Evolutionary conservation across 1,140 invertebrate genomes (phyloP).

Genomic region (Oscheius sp.): DNA sequence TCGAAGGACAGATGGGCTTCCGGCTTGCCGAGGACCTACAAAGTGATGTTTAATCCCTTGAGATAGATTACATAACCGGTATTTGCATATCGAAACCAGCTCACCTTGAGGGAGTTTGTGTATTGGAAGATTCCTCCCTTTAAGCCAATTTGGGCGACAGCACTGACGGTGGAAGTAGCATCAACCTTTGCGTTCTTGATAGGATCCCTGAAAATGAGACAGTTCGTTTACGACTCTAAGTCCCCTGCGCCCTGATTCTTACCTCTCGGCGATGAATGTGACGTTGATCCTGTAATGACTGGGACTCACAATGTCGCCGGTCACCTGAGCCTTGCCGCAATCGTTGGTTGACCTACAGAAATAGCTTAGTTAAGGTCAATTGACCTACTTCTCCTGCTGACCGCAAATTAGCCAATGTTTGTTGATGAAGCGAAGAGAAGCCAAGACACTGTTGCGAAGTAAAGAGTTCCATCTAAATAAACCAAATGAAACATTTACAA

Average conservation of each 20-base stretch:
- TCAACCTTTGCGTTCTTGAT: constrained; percentile 57
- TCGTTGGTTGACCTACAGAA: constrained; percentile 32
- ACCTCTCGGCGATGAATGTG: constrained; percentile 59
- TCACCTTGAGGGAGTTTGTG: constrained; percentile 42
- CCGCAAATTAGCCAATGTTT: constrained; percentile 58
- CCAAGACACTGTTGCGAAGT: constrained; percentile 57
- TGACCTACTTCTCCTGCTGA: constrained; percentile 32
- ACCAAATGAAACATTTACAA: neutral
- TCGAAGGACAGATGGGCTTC: constrained; percentile 50
- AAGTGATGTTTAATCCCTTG: no score
- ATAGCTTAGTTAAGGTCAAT: neutral
- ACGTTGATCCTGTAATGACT: constrained; percentile 56
- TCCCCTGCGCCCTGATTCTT: neutral
- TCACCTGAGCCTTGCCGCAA: constrained; percentile 60
- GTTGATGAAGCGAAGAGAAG: constrained; percentile 58
- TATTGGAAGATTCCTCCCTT: constrained; percentile 60
- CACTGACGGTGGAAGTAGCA: constrained; percentile 57
- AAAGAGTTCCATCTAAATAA: constrained; percentile 46
- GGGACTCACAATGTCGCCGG: constrained; percentile 51
- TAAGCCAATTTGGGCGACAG: constrained; percentile 57
- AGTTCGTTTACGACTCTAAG: neutral
- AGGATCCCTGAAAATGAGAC: constrained; percentile 54
- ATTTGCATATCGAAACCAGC: neutral
- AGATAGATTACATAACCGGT: neutral
- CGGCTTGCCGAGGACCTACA: constrained; percentile 49